Conservation (phyloP, 1,140 invertebrate genomes). For the Oscheius sp. region DNA sequence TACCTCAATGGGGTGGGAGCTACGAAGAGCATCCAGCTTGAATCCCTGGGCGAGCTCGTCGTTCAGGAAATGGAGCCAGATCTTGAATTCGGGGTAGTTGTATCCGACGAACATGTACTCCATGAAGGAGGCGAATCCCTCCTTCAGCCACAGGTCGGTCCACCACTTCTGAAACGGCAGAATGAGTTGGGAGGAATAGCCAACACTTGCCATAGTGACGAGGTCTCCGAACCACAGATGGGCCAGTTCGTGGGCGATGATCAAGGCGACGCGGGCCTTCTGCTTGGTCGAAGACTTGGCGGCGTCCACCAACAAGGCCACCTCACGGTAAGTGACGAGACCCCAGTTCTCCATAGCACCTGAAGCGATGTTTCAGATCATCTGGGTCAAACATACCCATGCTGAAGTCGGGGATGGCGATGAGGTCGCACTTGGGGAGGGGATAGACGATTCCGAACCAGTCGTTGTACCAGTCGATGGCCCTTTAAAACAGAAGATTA, state of each 20-base stretch:
- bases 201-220: conserved; percentile 53
- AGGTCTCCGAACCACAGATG: conserved; percentile 67
- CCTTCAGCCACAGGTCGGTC: conserved; percentile 66
- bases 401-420: conserved; percentile 57
- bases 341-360: conserved; percentile 76
- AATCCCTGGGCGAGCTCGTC: conserved; percentile 41
- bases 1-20: conserved; percentile 44
- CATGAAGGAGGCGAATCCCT: conserved; percentile 65
- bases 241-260: conserved; percentile 84
- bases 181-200: not conserved
- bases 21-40: conserved; percentile 36
- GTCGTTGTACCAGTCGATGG: conserved; percentile 78
- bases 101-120: conserved; percentile 65
- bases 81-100: conserved; percentile 66
- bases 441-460: conserved; percentile 82
- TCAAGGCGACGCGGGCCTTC: conserved; percentile 73
- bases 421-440: conserved; percentile 62
- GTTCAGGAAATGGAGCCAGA: conserved; percentile 59
- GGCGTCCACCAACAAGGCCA: conserved; percentile 73
- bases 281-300: conserved; percentile 66
- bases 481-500: conserved; percentile 46
- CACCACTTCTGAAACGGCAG: conserved; percentile 65
- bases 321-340: conserved; percentile 82
- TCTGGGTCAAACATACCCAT: conserved; percentile 46
- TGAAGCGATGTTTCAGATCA: not conserved